A percentile compares a stretch with the other conserved stretches of the same genome.
phyloP scores from a whole-genome alignment of 2,888 invertebrate species.

The Alcis repandata region DNA sequence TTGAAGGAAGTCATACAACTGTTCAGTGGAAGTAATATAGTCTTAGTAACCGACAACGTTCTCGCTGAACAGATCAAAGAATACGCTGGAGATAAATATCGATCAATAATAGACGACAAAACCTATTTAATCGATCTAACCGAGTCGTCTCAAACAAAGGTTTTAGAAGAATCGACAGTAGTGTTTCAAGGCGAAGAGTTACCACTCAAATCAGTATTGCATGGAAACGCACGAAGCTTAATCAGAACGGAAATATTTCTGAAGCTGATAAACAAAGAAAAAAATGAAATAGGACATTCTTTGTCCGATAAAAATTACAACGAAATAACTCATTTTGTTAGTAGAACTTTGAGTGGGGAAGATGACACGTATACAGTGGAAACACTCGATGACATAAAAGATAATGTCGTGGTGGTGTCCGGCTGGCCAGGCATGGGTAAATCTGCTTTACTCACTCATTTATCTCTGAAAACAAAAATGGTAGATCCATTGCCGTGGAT shows the following conservation, averaged over 20 bases:
- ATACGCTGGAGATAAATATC: constrained; percentile 33
- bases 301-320: constrained; percentile 49
- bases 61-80: constrained; percentile 41
- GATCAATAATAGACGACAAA: constrained; percentile 44
- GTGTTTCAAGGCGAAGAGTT: constrained; percentile 55
- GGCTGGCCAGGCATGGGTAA: constrained; percentile 58
- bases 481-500: constrained; percentile 54
- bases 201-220: constrained; percentile 46
- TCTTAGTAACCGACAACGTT: constrained; percentile 50
- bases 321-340: constrained; percentile 51
- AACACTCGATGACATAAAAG: constrained; percentile 52
- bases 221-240: constrained; percentile 46
- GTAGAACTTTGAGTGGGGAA: constrained; percentile 47
- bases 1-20: constrained; percentile 48
- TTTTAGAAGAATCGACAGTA: constrained; percentile 48
- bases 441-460: constrained; percentile 55
- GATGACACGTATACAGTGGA: constrained; percentile 47
- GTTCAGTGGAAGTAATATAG: constrained; percentile 46
- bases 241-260: constrained; percentile 50
- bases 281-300: constrained; percentile 54
- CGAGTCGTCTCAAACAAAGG: constrained; percentile 45
- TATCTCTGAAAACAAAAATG: constrained; percentile 55
- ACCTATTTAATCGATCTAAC: constrained; percentile 48
- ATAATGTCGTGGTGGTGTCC: constrained; percentile 52
- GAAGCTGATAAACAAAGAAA: constrained; percentile 51